Base-by-base conservation (phyloP, 2,113 vertebrate genomes). In the Pteruthius melanotis region DNA sequence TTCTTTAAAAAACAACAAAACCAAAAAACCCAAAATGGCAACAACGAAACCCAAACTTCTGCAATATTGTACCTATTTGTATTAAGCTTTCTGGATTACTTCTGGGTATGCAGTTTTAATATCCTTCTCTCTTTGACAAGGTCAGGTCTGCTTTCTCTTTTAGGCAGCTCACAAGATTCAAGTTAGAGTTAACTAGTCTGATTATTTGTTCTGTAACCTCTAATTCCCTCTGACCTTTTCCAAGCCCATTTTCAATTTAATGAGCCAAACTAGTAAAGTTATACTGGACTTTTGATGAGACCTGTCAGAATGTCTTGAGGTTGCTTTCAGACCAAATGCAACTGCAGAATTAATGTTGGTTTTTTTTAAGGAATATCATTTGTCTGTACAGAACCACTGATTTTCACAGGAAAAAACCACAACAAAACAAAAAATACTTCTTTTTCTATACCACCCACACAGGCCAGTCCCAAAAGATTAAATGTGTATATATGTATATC, bases 101-200 rank as follows among this genome's bases (percentile, higher is more conserved):
- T 93, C 39, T 65, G 93, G 31, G 3, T 77, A 94, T 45, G 42
- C 64, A 96, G 94, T 84, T 94, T 93, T 82, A 96, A 91, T 90
- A 89, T 57, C 33, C 71, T 69, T 72, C 28, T 89, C 74, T 60
- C 22, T 95, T 80, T 78, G 87, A 85, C 49, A 91, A 95, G 75
- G 82, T 94, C 91, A 97, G 78, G 42, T 71, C 53, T 93, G 81
- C 81, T 94, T 96, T 96, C 60, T 87, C 90, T 97, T 93, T 68
- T 71, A 95, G 89, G 75, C 69, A 94, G 68, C 63, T 97, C 83
- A 63, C 54, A 89, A 93, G 59, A 93, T 56, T 94, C 74, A 96
- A 95, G 90, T 81, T 87, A 87, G 80, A 96, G 53, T 60, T 98
- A 97, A 98, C 97, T 97, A 86, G 91, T 96, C 96, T 97, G 96